A percentile compares a stretch with the other conserved stretches of the same genome.
phyloP scores from a whole-genome alignment of 2,113 vertebrate genomes.

The Platysternon megacephalum region DNA sequence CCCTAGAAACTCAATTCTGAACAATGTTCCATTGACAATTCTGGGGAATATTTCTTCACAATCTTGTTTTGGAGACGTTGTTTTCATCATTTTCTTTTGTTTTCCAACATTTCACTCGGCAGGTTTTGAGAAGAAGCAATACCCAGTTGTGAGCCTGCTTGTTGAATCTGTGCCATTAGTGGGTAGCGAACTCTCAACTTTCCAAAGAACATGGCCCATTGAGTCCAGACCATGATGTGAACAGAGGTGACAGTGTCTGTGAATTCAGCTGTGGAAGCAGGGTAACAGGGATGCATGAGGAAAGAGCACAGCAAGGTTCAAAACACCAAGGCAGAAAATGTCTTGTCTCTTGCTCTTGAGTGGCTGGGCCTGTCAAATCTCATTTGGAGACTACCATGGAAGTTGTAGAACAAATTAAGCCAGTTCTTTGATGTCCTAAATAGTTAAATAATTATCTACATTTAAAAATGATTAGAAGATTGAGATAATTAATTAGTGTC shows the following conservation, averaged over 20 bases:
- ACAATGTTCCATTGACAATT: neutral
- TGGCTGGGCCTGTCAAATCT: neutral
- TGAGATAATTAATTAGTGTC: no score
- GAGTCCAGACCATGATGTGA: neutral
- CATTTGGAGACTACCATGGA: neutral
- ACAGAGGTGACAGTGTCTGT: neutral
- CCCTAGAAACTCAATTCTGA: neutral
- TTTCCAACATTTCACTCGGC: neutral
- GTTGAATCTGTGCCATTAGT: neutral
- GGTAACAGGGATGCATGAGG: neutral
- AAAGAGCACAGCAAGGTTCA: neutral
- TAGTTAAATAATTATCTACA: no score
- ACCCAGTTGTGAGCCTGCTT: rapidly evolving
- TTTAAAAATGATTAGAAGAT: no score
- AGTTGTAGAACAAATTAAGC: neutral
- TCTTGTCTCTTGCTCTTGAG: neutral
- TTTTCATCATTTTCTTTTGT: neutral
- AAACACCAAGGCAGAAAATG: neutral
- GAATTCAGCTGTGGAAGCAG: neutral
- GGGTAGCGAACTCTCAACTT: neutral
- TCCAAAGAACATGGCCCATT: neutral
- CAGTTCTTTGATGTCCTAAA: neutral
- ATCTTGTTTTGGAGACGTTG: neutral
- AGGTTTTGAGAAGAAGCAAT: neutral
- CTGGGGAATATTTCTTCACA: neutral